These are phyloP conservation scores for Antennarius striatus DNA, from an alignment of 2,113 vertebrate genomes.

Conservation along the genomic window DNA sequence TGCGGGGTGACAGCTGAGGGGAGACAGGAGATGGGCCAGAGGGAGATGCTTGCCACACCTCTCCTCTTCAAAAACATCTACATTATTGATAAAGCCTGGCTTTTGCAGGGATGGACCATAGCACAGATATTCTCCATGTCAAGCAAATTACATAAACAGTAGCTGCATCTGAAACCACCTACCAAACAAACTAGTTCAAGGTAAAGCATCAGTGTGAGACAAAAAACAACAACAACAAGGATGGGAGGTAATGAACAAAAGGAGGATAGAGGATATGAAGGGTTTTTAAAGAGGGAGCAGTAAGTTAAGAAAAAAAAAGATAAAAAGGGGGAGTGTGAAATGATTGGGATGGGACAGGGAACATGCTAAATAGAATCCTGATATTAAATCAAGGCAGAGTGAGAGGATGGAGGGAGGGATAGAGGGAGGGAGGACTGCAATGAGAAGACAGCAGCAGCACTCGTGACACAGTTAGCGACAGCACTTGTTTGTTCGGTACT, in stretches of 20 bases:
- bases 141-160: constrained; percentile 13
- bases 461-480: constrained; percentile 76
- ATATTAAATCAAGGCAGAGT: constrained; percentile 47
- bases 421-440: constrained; percentile 33
- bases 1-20: constrained; percentile 53
- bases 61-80: constrained; percentile 76
- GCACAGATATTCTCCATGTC: constrained; percentile 35
- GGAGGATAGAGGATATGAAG: neutral
- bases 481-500: constrained; percentile 73
- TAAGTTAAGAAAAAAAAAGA: constrained; percentile 22
- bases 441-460: constrained; percentile 59
- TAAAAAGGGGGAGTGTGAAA: constrained; percentile 21
- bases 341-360: constrained; percentile 31
- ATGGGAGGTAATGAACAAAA: constrained; percentile 15
- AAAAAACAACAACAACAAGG: constrained; percentile 2
- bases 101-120: constrained; percentile 55
- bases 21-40: constrained; percentile 17
- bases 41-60: constrained; percentile 54
- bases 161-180: no score
- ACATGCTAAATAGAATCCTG: constrained; percentile 46
- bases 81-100: constrained; percentile 76
- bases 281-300: neutral
- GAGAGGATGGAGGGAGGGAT: neutral
- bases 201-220: no score
- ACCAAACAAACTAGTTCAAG: no score